Evolutionary conservation across 2,888 invertebrate species (phyloP), one percentile per base, ranked within the genome.

Genomic region (Sceliomorpha sp.): DNA sequence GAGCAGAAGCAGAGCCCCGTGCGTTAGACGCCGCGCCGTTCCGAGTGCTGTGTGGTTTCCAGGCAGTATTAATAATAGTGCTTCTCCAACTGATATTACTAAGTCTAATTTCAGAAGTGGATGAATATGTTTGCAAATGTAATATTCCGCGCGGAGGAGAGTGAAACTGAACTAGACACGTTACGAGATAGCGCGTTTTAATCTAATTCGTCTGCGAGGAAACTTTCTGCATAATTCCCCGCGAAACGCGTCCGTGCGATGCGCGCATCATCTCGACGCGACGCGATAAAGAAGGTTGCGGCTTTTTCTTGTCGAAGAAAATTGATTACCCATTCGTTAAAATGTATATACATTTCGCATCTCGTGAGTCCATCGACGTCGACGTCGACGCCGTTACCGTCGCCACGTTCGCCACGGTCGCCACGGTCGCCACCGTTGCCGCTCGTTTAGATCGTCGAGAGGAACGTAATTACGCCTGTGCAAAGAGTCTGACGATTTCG

Each of bases 71-170:
- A 78, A 74, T 77, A 78, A 77, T 70, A 53, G 42, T 39, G 66
- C 45, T 53, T 44, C 72, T 68, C 64, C 56, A 51, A 66, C 72
- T 74, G 64, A 73, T 74, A 74, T 75, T 75, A 71, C 78, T 74
- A 76, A 74, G 74, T 76, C 75, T 76, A 74, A 78, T 78, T 77
- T 73, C 66, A 64, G 62, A 72, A 75, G 74, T 73, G 73, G 71
- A 70, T 74, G 69, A 70, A 70, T 70, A 59, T 64, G 63, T 59
- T 70, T 63, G 47, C 42, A 58, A 69, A 63, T 58, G 69, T 63
- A 69, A 63, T 69, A 63, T 58, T 42, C 53, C 56, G 45, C 37
- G 62, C 45, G 13, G 48, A 45, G 60, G 36, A 31, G 29, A 53
- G 45, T 34, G 47, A 59, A 53, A 67, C 67, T 67, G 31, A 53